These are phyloP conservation scores for Micromesistius poutassou DNA, from an alignment of 2,797 vertebrate species.

Conservation along the genomic window DNA sequence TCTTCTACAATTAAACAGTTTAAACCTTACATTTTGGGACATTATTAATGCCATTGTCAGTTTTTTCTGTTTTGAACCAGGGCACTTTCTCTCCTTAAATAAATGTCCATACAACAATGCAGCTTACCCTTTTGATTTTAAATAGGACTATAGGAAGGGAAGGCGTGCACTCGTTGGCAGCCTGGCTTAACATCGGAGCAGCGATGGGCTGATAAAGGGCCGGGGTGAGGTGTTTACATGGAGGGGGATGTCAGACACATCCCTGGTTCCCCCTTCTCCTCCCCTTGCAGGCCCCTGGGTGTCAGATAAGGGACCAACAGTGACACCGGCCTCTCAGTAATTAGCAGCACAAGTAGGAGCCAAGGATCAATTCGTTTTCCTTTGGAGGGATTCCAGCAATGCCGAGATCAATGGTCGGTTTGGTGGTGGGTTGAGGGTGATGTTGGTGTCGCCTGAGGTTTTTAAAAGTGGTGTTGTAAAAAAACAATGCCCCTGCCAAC, in stretches of 20 bases:
- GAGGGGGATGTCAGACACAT: constrained; percentile 52
- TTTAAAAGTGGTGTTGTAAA: constrained; percentile 29
- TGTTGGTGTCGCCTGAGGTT: constrained; percentile 36
- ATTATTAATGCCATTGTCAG: too few species aligned
- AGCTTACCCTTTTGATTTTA: neutral
- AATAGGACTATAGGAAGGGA: neutral
- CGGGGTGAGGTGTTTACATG: constrained; percentile 46
- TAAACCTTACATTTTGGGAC: too few species aligned
- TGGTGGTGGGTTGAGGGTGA: constrained; percentile 25
- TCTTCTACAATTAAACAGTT: too few species aligned
- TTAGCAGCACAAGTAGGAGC: constrained; percentile 66
- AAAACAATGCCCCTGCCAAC: constrained; percentile 20
- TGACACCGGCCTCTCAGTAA: constrained; percentile 68
- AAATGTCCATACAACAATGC: too few species aligned
- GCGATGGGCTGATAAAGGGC: constrained; percentile 48
- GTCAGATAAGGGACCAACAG: constrained; percentile 63
- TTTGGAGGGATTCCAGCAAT: constrained; percentile 53
- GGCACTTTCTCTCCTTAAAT: too few species aligned
- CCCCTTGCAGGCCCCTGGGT: constrained; percentile 12
- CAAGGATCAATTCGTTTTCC: constrained; percentile 69
- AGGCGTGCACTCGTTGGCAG: neutral
- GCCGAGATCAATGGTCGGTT: constrained; percentile 49
- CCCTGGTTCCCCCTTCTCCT: constrained; percentile 56
- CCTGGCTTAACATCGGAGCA: constrained; percentile 11
- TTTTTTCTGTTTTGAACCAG: too few species aligned